Percentiles rank a stretch among this genome's conserved stretches.
Evolutionary conservation across 1,140 invertebrate species (phyloP).

Genomic region (Chrysopa pallens): DNA sequence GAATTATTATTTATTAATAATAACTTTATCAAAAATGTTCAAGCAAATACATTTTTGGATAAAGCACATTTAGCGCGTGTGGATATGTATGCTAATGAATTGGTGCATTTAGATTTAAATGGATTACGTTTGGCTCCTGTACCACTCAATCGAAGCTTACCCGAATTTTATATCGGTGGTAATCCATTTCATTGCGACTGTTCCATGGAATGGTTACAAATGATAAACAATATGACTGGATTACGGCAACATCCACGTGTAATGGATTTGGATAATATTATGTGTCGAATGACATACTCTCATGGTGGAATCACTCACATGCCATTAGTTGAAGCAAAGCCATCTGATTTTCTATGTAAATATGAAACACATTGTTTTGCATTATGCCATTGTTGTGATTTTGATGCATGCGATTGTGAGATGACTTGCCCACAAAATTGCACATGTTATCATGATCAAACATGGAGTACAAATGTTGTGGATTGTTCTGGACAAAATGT

Average conservation of each 20-base stretch:
- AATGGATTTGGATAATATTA: slow-evolving; percentile 71
- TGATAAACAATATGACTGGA: slow-evolving; percentile 66
- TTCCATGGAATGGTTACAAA: slow-evolving; percentile 80
- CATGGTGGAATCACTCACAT: slow-evolving; percentile 45
- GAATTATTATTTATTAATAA: slow-evolving; percentile 79
- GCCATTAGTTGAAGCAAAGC: slow-evolving; percentile 41
- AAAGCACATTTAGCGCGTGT: slow-evolving; percentile 69
- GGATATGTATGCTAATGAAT: slow-evolving; percentile 74
- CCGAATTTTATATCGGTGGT: slow-evolving; percentile 74
- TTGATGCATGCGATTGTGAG: slow-evolving; percentile 87
- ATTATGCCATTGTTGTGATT: slow-evolving; percentile 84
- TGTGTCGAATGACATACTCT: slow-evolving; percentile 66
- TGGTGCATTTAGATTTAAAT: slow-evolving; percentile 63
- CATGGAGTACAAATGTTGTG: slow-evolving; percentile 83
- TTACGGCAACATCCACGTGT: slow-evolving; percentile 64
- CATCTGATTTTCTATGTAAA: slow-evolving; percentile 73
- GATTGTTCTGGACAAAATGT: slow-evolving; percentile 67
- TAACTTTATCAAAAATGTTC: slow-evolving; percentile 62
- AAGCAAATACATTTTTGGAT: slow-evolving; percentile 68
- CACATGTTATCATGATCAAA: slow-evolving; percentile 80
- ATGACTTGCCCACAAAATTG: slow-evolving; percentile 87
- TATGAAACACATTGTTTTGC: slow-evolving; percentile 88
- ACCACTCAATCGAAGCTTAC: slow-evolving; percentile 44
- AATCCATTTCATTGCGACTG: slow-evolving; percentile 86
- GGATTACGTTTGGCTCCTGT: slow-evolving; percentile 57